phyloP scores from a whole-genome alignment of 2,888 invertebrate species.

The Timandra comae region DNA sequence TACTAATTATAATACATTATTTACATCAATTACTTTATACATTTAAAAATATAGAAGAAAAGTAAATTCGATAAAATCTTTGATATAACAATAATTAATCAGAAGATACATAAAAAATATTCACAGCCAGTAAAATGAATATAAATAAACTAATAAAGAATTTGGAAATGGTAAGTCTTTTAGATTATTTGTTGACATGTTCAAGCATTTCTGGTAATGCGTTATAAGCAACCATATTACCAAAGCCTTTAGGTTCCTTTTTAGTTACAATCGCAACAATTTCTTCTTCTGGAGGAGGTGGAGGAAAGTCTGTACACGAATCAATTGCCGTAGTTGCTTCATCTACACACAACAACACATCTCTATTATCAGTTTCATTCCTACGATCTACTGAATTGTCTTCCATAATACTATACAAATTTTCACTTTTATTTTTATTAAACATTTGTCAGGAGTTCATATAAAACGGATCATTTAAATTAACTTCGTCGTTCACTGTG shows the following conservation, averaged over 20 bases:
- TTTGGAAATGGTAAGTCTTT: constrained; percentile 23
- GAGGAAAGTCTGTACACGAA: constrained; percentile 51
- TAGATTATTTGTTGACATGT: constrained; percentile 55
- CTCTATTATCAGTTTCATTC: constrained; percentile 69
- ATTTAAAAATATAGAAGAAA: constrained; percentile 26
- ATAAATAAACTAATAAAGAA: constrained; percentile 18
- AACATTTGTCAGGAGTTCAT: constrained; percentile 86
- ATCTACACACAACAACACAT: constrained; percentile 69
- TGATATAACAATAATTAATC: constrained; percentile 24
- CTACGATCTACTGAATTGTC: constrained; percentile 66
- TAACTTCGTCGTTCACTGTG: constrained; percentile 81
- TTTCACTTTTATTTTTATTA: constrained; percentile 70
- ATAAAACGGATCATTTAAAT: constrained; percentile 80
- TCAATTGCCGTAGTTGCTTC: constrained; percentile 60
- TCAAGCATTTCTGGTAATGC: constrained; percentile 71
- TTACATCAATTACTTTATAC: constrained; percentile 38
- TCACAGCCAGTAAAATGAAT: constrained; percentile 47
- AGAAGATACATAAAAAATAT: constrained; percentile 13
- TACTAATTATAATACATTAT: constrained; percentile 42
- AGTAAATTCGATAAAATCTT: constrained; percentile 40
- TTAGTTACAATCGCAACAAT: constrained; percentile 71
- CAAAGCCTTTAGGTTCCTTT: constrained; percentile 67
- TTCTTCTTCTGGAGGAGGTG: constrained; percentile 65
- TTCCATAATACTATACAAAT: constrained; percentile 77
- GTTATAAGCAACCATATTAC: constrained; percentile 73